A percentile compares a stretch with the other conserved stretches of the same genome.
Evolutionary conservation across 30 jellyfish, hydroid and myxozoan genomes (phyloP).

Genomic region (Clytia hemisphaerica): DNA sequence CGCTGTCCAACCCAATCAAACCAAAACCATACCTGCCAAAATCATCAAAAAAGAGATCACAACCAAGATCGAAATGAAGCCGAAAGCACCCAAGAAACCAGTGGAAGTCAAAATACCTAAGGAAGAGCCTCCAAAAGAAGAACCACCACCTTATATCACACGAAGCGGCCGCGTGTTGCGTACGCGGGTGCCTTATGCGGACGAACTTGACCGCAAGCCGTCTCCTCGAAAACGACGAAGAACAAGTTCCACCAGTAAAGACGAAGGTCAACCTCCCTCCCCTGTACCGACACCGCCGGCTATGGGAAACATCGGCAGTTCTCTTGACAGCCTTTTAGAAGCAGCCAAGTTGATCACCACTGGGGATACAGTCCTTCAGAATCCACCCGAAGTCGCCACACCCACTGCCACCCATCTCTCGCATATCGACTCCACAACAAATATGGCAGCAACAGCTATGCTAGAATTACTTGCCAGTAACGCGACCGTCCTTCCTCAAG

Average conservation of each 20-base stretch:
- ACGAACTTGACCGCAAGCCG: background rate
- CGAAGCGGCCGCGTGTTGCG: conserved; percentile 15
- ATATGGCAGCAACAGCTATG: conserved; percentile 14
- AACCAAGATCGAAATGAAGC: no score
- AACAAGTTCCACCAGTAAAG: conserved; percentile 5
- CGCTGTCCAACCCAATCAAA: background rate
- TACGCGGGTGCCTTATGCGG: background rate
- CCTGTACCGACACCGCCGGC: no score
- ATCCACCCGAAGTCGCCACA: background rate
- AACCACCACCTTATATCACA: conserved; percentile 3
- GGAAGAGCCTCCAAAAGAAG: no score
- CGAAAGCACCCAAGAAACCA: no score
- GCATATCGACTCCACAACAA: background rate
- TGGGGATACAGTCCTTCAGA: background rate
- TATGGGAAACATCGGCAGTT: no score
- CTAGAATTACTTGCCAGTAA: conserved; percentile 1
- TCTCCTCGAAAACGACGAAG: background rate
- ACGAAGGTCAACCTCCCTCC: background rate
- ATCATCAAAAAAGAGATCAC: background rate
- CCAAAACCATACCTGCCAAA: background rate
- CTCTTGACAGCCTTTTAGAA: background rate
- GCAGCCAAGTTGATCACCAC: conserved; percentile 5
- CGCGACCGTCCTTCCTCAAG: no score
- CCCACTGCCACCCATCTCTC: background rate
- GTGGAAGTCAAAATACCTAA: no score